Evolutionary conservation across 2,888 invertebrate species (phyloP), one percentile per base, ranked within the genome.

Genomic region (Panzeria rudis): DNA sequence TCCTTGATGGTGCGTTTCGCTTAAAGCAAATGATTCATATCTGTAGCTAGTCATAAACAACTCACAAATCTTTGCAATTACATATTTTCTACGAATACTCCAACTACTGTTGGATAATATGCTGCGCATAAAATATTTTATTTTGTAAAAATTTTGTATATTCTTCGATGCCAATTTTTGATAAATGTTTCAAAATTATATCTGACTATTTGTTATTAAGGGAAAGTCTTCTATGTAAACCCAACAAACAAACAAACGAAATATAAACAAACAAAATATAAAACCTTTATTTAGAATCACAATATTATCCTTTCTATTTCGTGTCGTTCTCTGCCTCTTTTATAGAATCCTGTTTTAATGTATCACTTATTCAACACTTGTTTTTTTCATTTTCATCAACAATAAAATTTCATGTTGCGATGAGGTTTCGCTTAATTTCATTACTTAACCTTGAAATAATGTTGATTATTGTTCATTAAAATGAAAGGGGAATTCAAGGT

Each of bases 401-500:
- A 61, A 71, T 77, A 71, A 61, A 52, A 62, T 32, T 47, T 64
- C 4, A 32, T 66, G 56, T n/a, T 47, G 32, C 23, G 23, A 75
- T 61, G 62, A 52, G 69, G 23, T 54, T 75, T 17, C 38, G 41
- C 72, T 61, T 59, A 32, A 73, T 59, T 73, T 71, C 52, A 59
- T 20, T 61, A 62, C 68, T 62, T 82, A 75, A 82, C 81, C 81
- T 82, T 82, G 62, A 77, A n/a, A n/a, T 73, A 59, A 17, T 76
- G 50, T 52, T 68, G 61, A 38, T 79, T 75, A 15, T 66, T 86
- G 62, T 78, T 82, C 35, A 62, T 54, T 56, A 4, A 54, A 62
- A 62, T 50, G 50, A 62, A 69, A 61, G 81, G 81, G 81, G 59
- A 56, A 75, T 62, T 69, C 81, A 82, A 82, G 81, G 81, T 64